These are phyloP conservation scores for Seriola aureovittata DNA, from an alignment of 2,113 vertebrate species.

Conservation along the genomic window DNA sequence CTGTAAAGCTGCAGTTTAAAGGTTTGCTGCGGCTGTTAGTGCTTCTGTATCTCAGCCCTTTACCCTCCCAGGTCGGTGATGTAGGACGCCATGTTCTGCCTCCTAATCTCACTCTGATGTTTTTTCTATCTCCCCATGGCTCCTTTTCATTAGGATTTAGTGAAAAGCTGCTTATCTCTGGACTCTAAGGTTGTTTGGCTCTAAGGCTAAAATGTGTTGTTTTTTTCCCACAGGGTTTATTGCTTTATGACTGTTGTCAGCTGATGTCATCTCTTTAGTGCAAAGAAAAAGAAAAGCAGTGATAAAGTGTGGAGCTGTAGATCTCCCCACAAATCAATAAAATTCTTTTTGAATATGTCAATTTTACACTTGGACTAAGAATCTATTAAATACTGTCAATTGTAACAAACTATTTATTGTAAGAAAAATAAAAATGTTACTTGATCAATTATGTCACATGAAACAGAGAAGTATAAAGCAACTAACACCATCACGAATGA, in stretches of 20 bases:
- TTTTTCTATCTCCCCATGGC: slow-evolving; percentile 40
- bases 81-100: slow-evolving; percentile 48
- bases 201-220: slow-evolving; percentile 31
- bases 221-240: slow-evolving; percentile 25
- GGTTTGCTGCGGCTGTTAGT: background rate
- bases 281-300: background rate
- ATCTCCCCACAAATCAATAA: background rate
- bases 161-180: slow-evolving; percentile 77
- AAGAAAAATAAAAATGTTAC: background rate
- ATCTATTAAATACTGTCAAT: too few species aligned
- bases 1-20: background rate
- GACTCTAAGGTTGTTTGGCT: slow-evolving; percentile 52
- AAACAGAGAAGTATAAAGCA: too few species aligned
- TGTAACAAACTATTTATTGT: too few species aligned
- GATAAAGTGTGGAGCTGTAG: background rate
- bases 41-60: slow-evolving; percentile 8
- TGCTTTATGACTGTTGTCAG: background rate
- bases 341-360: too few species aligned
- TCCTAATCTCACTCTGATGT: slow-evolving; percentile 48
- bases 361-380: too few species aligned
- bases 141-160: slow-evolving; percentile 71
- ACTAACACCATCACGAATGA: too few species aligned
- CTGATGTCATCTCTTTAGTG: slow-evolving; percentile 5
- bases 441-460: too few species aligned
- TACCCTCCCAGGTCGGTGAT: slow-evolving; percentile 28